Evolutionary conservation across 2,113 vertebrate species (phyloP).

Genomic region (Spea multiplicata): DNA sequence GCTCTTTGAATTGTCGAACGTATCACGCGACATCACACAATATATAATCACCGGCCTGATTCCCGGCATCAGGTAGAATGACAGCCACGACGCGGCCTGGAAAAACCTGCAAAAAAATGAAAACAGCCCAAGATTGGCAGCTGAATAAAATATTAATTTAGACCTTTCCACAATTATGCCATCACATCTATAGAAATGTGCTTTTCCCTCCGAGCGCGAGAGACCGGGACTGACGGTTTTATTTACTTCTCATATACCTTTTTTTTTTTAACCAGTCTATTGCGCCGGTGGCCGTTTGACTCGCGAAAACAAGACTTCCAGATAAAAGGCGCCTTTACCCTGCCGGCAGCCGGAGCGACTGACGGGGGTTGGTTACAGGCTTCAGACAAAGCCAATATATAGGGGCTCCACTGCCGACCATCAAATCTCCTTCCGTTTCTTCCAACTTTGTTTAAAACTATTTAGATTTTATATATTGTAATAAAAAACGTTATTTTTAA

Average conservation of each 20-base stretch:
- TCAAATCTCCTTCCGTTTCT: too few relatives aligned
- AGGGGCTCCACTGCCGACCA: not conserved
- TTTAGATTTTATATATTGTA: too few relatives aligned
- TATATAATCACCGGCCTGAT: constrained; percentile 18
- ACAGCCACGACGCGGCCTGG: not conserved
- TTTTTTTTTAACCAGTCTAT: constrained; percentile 3
- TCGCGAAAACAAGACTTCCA: not conserved
- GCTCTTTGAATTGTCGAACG: not conserved
- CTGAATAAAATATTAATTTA: constrained; percentile 38
- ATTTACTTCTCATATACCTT: constrained; percentile 15
- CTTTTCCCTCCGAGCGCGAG: constrained; percentile 4
- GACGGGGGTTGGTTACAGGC: too few relatives aligned
- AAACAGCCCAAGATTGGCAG: constrained; percentile 20
- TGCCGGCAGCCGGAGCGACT: too few relatives aligned
- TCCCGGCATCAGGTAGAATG: constrained; percentile 27
- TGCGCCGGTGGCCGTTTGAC: not conserved
- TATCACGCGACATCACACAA: constrained; percentile 7
- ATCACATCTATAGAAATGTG: constrained; percentile 14
- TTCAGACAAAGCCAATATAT: not conserved
- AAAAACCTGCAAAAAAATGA: constrained; percentile 3
- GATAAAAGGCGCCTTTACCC: constrained; percentile 4
- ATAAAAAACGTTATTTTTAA: too few relatives aligned
- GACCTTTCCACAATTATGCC: constrained; percentile 28
- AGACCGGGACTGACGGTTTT: constrained; percentile 30
- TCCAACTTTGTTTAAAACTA: too few relatives aligned